Conservation (phyloP, 1,140 invertebrate species). For the Octopus bimaculoides region DNA sequence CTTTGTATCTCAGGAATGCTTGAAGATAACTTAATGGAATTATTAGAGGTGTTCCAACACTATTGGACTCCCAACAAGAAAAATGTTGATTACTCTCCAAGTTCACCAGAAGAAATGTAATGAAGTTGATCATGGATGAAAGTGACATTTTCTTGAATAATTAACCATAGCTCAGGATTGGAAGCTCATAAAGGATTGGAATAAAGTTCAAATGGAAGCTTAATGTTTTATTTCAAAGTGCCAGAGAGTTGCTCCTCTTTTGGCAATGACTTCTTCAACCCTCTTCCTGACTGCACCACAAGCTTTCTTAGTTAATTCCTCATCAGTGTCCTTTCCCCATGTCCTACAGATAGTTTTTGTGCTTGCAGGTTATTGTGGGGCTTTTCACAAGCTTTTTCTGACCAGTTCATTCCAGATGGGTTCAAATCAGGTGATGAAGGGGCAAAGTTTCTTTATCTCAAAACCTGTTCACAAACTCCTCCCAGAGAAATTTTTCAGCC, state of each 20-base stretch:
- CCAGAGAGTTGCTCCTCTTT: background rate
- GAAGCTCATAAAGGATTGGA: background rate
- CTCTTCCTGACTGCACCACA: background rate
- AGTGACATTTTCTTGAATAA: background rate
- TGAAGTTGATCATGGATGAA: background rate
- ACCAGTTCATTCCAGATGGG: background rate
- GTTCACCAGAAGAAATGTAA: background rate
- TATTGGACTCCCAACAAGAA: background rate
- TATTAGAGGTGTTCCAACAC: too few relatives aligned
- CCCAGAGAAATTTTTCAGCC: background rate
- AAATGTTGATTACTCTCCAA: conserved; percentile 1
- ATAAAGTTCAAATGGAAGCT: background rate
- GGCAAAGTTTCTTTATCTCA: background rate
- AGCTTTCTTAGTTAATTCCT: background rate
- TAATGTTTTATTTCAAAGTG: background rate
- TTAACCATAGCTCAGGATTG: background rate
- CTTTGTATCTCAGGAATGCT: too few relatives aligned
- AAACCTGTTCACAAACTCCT: background rate
- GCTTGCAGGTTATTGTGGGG: background rate
- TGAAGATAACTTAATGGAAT: too few relatives aligned
- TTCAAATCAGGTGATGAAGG: background rate
- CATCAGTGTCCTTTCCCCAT: too few relatives aligned
- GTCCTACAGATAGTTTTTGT: background rate
- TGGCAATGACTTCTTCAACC: background rate
- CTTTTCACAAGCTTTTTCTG: background rate